phyloP scores from a whole-genome alignment of 92 coral and sea anemone genomes.

The Blastomussa wellsi region DNA sequence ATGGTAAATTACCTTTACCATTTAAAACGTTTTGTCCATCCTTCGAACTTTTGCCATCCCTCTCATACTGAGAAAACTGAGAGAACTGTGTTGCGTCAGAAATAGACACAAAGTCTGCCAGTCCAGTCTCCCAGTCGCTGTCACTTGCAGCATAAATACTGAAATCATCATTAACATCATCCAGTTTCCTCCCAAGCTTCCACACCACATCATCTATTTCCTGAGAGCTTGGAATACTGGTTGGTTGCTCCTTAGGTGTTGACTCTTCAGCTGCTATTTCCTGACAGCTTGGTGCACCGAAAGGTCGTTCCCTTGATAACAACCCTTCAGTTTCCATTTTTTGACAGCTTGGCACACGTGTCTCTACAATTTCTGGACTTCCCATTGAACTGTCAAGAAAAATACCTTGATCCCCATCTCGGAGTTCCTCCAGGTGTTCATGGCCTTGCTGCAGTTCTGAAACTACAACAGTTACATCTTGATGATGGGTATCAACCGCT shows the following conservation, averaged over 20 bases:
- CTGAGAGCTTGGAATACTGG: not conserved
- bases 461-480: not conserved
- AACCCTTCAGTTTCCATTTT: not conserved
- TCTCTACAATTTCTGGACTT: not conserved
- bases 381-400: not conserved
- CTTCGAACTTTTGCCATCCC: not conserved
- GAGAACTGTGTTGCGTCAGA: not conserved
- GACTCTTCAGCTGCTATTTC: no score
- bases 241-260: not conserved
- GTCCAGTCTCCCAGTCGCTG: slow-evolving; percentile 28
- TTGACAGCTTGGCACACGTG: not conserved
- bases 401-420: not conserved
- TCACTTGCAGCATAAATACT: not conserved
- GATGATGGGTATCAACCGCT: not conserved
- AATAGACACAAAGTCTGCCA: no score
- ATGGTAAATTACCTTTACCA: not conserved
- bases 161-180: not conserved
- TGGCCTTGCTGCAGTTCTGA: not conserved
- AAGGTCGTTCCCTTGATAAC: no score
- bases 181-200: not conserved
- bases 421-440: not conserved
- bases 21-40: not conserved
- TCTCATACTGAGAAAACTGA: not conserved
- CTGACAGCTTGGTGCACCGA: not conserved
- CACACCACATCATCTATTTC: not conserved